These are phyloP conservation scores for Caenorhabditis imperialis DNA, from an alignment of 2,888 invertebrate species.

Conservation along the genomic window DNA sequence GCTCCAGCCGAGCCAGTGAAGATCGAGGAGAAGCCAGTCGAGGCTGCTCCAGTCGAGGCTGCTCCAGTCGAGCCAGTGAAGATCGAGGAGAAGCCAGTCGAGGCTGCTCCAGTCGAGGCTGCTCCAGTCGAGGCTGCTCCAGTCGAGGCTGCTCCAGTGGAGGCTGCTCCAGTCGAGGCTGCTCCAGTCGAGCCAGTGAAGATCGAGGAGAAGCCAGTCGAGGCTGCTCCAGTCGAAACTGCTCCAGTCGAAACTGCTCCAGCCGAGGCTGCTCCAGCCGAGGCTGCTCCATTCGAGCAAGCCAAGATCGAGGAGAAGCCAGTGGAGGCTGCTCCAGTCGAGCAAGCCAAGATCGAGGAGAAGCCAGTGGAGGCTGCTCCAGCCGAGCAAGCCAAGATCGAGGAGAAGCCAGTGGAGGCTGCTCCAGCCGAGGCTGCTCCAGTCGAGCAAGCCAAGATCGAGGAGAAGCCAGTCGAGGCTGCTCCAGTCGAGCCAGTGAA, in stretches of 20 bases:
- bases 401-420: too few species aligned
- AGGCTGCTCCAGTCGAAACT: slow-evolving; percentile 17
- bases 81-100: neutral
- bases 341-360: neutral
- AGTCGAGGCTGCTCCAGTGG: slow-evolving; percentile 19
- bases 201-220: neutral
- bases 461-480: slow-evolving; percentile 6
- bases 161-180: neutral
- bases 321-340: neutral
- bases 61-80: slow-evolving; percentile 15
- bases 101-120: slow-evolving; percentile 1
- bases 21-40: slow-evolving; percentile 1
- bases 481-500: neutral
- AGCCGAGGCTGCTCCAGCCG: neutral
- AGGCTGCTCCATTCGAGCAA: slow-evolving; percentile 10
- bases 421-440: too few species aligned
- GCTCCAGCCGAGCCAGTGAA: neutral
- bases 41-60: slow-evolving; percentile 9
- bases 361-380: neutral
- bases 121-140: slow-evolving; percentile 4
- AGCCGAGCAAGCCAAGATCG: neutral
- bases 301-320: slow-evolving; percentile 1
- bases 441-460: neutral
- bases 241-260: neutral
- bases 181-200: neutral